These are phyloP conservation scores for Alosa alosa DNA, from an alignment of 2,113 vertebrate species.

Conservation along the genomic window DNA sequence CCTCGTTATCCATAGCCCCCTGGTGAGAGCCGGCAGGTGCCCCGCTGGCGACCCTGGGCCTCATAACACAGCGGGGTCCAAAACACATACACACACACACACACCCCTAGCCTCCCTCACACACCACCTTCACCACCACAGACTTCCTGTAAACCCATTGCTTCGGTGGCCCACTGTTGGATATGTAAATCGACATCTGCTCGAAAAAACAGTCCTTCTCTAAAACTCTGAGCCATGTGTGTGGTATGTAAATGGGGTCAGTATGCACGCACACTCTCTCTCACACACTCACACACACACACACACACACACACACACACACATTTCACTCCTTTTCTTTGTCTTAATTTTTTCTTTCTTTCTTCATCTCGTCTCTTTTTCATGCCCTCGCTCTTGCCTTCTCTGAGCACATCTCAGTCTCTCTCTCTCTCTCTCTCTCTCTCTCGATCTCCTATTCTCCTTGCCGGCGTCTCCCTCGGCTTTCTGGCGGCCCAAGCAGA, in stretches of 20 bases:
- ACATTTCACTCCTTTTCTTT: constrained; percentile 9
- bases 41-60: neutral
- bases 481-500: constrained; percentile 62
- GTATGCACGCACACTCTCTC: constrained; percentile 8
- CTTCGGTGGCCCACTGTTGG: constrained; percentile 59
- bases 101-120: neutral
- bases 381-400: constrained; percentile 29
- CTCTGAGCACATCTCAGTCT: neutral
- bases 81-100: constrained; percentile 16
- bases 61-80: constrained; percentile 34
- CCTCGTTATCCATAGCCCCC: constrained; percentile 43
- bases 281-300: neutral
- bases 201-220: constrained; percentile 56
- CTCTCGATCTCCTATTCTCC: constrained; percentile 23
- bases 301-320: constrained; percentile 12
- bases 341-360: neutral
- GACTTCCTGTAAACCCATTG: neutral
- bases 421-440: constrained; percentile 19
- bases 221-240: constrained; percentile 70
- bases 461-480: constrained; percentile 40
- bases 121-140: neutral
- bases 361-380: constrained; percentile 19
- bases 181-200: constrained; percentile 81
- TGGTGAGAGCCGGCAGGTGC: neutral
- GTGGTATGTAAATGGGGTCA: constrained; percentile 73